Evolutionary conservation across 2,797 vertebrate species (phyloP).

Genomic region (Sebastes diploproa): DNA sequence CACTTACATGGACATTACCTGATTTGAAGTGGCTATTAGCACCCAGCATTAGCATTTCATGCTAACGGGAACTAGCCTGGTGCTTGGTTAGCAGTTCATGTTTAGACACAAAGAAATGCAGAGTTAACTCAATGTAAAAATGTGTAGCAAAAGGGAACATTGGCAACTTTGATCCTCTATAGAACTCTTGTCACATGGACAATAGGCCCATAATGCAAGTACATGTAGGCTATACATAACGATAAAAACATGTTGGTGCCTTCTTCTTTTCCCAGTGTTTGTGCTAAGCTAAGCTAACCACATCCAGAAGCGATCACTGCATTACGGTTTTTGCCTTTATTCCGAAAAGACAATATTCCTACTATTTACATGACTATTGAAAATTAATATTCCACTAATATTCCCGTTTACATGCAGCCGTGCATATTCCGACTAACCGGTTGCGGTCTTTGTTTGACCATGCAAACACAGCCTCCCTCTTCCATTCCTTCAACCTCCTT

Average conservation of each 20-base stretch:
- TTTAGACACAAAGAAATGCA: background rate
- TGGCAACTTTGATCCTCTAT: background rate
- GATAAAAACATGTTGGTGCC: background rate
- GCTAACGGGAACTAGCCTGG: background rate
- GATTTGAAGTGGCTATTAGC: background rate
- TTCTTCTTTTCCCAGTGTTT: background rate
- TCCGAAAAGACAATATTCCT: background rate
- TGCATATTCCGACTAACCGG: fast-evolving
- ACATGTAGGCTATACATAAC: background rate
- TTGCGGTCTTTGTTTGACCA: background rate
- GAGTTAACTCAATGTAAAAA: background rate
- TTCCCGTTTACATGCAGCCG: background rate
- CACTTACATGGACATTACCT: background rate
- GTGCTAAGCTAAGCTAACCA: background rate
- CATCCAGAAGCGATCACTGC: background rate
- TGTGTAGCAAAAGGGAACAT: background rate
- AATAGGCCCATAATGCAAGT: background rate
- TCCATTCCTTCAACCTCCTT: background rate
- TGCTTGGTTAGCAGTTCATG: background rate
- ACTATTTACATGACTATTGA: background rate
- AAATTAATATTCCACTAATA: background rate
- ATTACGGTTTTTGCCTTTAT: background rate
- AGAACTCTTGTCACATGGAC: background rate
- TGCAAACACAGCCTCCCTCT: background rate
- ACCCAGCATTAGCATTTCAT: background rate